Conservation (phyloP, 2,888 invertebrate genomes). For the Camponotus fellah region DNA sequence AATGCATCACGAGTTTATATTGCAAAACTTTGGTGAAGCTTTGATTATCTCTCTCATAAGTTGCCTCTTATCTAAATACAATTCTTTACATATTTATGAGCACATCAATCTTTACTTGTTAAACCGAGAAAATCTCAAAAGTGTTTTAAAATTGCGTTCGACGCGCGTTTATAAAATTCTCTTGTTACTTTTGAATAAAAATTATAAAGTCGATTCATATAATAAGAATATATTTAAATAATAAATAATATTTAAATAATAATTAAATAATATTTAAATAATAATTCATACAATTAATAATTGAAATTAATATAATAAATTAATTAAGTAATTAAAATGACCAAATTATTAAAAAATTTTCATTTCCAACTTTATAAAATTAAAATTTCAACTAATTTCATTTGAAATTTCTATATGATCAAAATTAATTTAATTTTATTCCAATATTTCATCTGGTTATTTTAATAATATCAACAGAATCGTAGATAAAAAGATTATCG, state of each 20-base stretch:
- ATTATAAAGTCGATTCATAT: not conserved
- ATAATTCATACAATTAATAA: not conserved
- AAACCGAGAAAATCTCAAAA: not conserved
- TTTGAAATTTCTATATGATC: not conserved
- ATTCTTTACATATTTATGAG: slow-evolving; percentile 32
- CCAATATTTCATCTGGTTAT: not conserved
- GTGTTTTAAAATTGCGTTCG: not conserved
- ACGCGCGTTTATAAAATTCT: not conserved
- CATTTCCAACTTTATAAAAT: not conserved
- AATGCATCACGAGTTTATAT: slow-evolving; percentile 23
- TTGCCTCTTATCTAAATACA: not conserved
- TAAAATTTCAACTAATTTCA: not conserved
- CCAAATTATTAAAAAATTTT: not conserved
- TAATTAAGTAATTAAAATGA: no score
- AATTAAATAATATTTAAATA: not conserved
- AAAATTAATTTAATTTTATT: slow-evolving; percentile 7
- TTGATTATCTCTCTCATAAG: slow-evolving; percentile 8
- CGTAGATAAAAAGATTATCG: not conserved
- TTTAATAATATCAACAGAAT: not conserved
- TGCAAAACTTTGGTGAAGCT: slow-evolving; percentile 18
- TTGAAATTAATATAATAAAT: no score
- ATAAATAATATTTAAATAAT: not conserved
- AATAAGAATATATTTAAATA: not conserved
- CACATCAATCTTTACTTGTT: not conserved
- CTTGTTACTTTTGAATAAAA: not conserved